Base-by-base conservation (phyloP, 2,888 invertebrate species). In the Yponomeuta plumbellus region DNA sequence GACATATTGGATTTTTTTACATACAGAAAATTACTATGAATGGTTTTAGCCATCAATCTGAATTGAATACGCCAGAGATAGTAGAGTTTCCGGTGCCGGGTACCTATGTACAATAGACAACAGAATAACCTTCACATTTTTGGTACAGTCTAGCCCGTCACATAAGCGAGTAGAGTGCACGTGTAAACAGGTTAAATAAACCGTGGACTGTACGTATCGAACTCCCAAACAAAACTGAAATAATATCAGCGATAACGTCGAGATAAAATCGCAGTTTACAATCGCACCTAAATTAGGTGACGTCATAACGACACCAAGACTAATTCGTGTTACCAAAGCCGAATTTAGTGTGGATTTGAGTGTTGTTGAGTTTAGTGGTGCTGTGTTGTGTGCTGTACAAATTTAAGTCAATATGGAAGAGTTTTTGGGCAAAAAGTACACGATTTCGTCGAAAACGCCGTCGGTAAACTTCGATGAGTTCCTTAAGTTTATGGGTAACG, bases 391-490 rank as follows among this genome's bases (percentile, higher is more conserved):
- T n/a, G n/a, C n/a, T n/a, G n/a, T n/a, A n/a, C n/a, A 6, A 20
- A 2, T 58, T 22, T 58, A 8, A 17, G 44, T 52, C 68, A 74
- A 68, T n/a, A 88, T 88, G 86, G 87, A 88, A 57, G 77, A 81
- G 26, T 86, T 76, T 72, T 72, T 84, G 2, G 84, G 80, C 4
- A 82, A 56, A 22, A 22, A 58, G 22, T 58, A 58, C 44, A 52
- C 17, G 1, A 13, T 52, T 52, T 52, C 44, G 17, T 52, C 44
- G 44, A 52, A 52, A 17, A 52, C 17, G 17, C 44, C 44, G 17
- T 73, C 76, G 0, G 80, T 83, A 63, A 72, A 83, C 59, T 81
- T 82, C 34, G 80, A 83, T 8, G 75, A 79, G 6, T 76, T 79
- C 67, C 70, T 83, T 21, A 67, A 58, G 26, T 77, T 72, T 69